phyloP scores from a whole-genome alignment of 2,797 vertebrate species.

The Strix occidentalis region DNA sequence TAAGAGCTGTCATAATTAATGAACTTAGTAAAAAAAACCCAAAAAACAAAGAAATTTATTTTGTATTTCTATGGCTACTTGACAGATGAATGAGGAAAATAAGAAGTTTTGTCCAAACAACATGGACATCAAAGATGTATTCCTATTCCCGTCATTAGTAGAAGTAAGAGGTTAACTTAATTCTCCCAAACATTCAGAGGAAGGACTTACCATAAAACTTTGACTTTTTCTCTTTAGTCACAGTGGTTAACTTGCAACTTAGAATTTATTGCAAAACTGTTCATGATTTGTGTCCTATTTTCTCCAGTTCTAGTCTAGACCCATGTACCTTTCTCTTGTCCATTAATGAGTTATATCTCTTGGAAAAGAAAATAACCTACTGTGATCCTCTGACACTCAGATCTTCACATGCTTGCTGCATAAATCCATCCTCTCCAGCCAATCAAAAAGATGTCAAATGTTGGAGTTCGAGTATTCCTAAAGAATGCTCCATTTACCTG shows the following conservation, averaged over 20 bases:
- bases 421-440: neutral
- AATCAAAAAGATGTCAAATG: neutral
- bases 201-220: neutral
- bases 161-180: neutral
- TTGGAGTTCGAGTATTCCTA: neutral
- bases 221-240: neutral
- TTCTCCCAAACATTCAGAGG: neutral
- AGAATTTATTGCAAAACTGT: neutral
- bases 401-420: neutral
- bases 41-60: neutral
- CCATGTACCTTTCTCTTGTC: neutral
- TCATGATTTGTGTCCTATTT: neutral
- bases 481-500: neutral
- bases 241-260: neutral
- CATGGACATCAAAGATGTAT: neutral
- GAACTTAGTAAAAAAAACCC: neutral
- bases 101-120: neutral
- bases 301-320: neutral
- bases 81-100: neutral
- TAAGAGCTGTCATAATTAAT: neutral
- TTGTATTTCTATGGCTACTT: neutral
- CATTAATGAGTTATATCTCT: neutral
- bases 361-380: neutral
- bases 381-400: neutral
- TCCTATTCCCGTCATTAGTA: neutral